Conservation (phyloP, 1,140 invertebrate species). For the Drosophila carrolli region DNA sequence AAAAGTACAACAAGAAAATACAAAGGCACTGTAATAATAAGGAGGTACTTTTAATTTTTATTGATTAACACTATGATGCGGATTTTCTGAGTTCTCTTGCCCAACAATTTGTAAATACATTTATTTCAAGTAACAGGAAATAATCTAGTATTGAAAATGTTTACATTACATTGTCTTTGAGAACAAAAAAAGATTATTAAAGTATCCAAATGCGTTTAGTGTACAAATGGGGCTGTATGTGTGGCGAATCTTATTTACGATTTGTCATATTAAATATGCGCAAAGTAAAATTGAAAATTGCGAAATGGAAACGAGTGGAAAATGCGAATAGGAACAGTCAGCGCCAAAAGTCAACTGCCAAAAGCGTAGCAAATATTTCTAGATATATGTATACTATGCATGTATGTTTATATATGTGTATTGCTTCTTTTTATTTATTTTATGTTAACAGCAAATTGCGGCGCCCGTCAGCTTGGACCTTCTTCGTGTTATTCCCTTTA, state of each 20-base stretch:
- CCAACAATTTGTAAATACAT: no score
- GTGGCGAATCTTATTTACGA: slow-evolving; percentile 46
- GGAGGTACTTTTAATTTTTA: background rate
- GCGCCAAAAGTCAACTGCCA: slow-evolving; percentile 39
- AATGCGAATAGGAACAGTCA: slow-evolving; percentile 36
- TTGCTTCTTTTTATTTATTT: slow-evolving; percentile 65
- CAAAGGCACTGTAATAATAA: background rate
- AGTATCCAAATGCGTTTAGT: slow-evolving; percentile 1
- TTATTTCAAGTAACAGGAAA: no score
- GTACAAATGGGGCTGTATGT: background rate
- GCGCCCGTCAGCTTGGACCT: slow-evolving; percentile 45
- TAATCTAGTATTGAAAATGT: no score
- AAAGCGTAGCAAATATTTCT: slow-evolving; percentile 6
- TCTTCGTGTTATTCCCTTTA: slow-evolving; percentile 1
- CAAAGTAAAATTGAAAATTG: slow-evolving; percentile 46
- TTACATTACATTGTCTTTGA: no score
- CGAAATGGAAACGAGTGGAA: slow-evolving; percentile 5
- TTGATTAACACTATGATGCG: background rate
- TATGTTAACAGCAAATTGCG: slow-evolving; percentile 66
- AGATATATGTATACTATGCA: slow-evolving; percentile 1
- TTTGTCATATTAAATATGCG: slow-evolving; percentile 68
- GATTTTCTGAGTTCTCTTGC: no score
- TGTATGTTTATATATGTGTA: background rate
- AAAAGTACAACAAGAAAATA: slow-evolving; percentile 6
- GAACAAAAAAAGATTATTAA: no score